Conservation (phyloP, 2,797 vertebrate genomes). For the Threskiornis aethiopicus region DNA sequence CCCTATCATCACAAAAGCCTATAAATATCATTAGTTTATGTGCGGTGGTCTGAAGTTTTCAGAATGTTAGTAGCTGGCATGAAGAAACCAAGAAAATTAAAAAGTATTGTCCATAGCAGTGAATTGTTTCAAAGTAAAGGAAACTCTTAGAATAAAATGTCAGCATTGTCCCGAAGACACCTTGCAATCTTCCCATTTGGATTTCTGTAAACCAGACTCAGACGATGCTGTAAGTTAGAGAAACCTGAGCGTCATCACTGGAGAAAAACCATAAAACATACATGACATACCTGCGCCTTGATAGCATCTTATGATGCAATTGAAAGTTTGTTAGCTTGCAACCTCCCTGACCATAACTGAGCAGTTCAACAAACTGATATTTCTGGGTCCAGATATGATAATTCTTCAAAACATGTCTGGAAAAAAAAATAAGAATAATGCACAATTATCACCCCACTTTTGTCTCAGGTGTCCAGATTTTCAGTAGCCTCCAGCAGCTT, state of each 20-base stretch:
- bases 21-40: background rate
- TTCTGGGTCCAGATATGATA: background rate
- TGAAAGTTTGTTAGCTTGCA: background rate
- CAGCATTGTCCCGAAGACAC: background rate
- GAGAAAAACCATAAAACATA: background rate
- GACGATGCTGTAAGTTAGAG: background rate
- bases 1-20: background rate
- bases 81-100: background rate
- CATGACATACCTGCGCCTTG: background rate
- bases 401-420: background rate
- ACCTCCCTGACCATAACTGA: background rate
- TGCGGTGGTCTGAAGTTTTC: background rate
- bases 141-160: background rate
- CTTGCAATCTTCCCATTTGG: background rate
- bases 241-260: background rate
- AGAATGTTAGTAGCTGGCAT: fast-evolving
- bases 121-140: background rate
- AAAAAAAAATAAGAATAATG: background rate
- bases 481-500: background rate
- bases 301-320: background rate
- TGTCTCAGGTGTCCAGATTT: background rate
- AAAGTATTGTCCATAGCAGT: background rate
- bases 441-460: fast-evolving
- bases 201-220: background rate
- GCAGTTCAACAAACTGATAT: background rate